Evolutionary conservation across 2,113 vertebrate species (phyloP).

Genomic region (Oenanthe melanoleuca): DNA sequence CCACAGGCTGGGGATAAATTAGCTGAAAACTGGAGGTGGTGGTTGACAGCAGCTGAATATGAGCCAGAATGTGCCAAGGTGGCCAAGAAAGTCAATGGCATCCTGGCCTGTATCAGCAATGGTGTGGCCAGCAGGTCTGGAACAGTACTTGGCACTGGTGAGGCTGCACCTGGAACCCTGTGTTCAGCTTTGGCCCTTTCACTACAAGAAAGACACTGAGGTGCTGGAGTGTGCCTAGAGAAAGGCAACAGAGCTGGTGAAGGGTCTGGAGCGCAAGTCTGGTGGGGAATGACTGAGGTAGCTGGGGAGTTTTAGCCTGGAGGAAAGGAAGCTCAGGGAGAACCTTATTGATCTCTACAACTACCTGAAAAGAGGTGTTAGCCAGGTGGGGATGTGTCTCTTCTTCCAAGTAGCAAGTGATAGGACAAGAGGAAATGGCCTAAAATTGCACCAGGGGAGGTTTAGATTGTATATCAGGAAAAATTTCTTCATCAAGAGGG

Average conservation of each 20-base stretch:
- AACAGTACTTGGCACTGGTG: accelerated
- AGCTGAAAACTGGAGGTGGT: background rate
- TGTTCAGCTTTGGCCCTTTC: background rate
- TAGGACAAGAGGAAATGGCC: background rate
- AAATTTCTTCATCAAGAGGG: background rate
- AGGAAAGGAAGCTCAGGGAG: background rate
- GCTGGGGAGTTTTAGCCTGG: accelerated
- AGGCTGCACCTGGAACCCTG: background rate
- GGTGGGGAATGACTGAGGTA: background rate
- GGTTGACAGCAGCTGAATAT: accelerated
- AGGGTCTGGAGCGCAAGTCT: background rate
- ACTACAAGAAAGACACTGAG: background rate
- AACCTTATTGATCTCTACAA: accelerated
- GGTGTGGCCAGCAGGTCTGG: background rate
- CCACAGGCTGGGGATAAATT: background rate
- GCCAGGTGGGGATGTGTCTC: accelerated
- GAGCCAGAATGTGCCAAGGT: background rate
- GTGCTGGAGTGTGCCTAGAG: background rate
- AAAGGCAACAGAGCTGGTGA: background rate
- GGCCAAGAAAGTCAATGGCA: background rate
- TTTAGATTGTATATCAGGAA: background rate
- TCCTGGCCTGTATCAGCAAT: background rate
- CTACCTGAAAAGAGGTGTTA: background rate
- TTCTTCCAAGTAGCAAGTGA: background rate
- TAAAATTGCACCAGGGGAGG: background rate